Percentiles rank a stretch among this genome's conserved stretches.
Conservation (phyloP, 2,888 invertebrate species). For the Eremobia ochroleuca region DNA sequence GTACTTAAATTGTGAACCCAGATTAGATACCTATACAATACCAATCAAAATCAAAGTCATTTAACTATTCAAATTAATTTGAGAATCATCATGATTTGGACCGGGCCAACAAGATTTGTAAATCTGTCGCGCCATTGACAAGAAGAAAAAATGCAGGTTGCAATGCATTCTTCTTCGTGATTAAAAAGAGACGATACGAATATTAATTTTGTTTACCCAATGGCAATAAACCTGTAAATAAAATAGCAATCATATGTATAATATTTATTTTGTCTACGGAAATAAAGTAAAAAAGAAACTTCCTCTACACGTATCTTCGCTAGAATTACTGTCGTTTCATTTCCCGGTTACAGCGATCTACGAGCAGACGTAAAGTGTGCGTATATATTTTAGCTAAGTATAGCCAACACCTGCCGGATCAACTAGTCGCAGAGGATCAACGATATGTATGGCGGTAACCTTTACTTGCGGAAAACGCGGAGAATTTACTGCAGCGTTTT, state of each 20-base stretch:
- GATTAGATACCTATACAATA: too few relatives aligned
- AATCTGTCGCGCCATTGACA: too few relatives aligned
- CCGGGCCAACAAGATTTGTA: too few relatives aligned
- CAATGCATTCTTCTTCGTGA: neutral
- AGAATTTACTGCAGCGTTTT: neutral
- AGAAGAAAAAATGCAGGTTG: too few relatives aligned
- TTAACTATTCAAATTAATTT: too few relatives aligned
- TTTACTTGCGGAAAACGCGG: neutral
- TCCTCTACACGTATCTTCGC: slow-evolving; percentile 1
- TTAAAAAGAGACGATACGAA: neutral
- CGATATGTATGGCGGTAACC: neutral
- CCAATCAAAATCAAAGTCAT: too few relatives aligned
- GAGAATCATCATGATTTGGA: too few relatives aligned
- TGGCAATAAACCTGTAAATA: neutral
- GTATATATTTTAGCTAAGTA: slow-evolving; percentile 15
- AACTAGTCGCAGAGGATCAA: slow-evolving; percentile 3
- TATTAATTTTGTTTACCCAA: neutral
- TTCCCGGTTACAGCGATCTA: slow-evolving; percentile 29
- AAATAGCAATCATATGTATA: too few relatives aligned
- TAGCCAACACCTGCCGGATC: slow-evolving; percentile 12
- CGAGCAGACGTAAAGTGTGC: slow-evolving; percentile 3
- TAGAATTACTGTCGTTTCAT: neutral
- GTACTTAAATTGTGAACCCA: too few relatives aligned
- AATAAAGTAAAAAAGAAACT: neutral
- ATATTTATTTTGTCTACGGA: neutral